Percentiles rank a stretch among this genome's conserved stretches.
Evolutionary conservation across 2,797 vertebrate genomes (phyloP).

Genomic region (Chiroxiphia lanceolata): DNA sequence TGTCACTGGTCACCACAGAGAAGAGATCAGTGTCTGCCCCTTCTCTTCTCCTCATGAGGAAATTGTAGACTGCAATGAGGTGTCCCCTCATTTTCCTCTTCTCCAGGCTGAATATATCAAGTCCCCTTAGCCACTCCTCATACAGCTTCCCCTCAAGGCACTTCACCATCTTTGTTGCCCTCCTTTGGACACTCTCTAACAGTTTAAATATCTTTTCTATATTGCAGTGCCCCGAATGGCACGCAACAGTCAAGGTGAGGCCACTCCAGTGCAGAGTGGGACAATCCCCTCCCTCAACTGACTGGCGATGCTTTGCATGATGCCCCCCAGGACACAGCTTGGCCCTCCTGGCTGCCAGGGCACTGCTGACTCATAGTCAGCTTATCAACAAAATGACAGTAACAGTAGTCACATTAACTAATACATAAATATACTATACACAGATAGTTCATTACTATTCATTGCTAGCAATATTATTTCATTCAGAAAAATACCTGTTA

Average conservation of each 20-base stretch:
- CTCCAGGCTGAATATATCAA: neutral
- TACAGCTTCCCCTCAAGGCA: neutral
- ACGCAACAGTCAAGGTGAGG: neutral
- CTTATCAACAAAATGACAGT: neutral
- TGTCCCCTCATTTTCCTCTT: neutral
- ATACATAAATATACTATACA: neutral
- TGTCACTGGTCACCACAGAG: neutral
- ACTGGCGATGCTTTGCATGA: neutral
- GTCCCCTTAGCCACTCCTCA: neutral
- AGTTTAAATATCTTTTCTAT: neutral
- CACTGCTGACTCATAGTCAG: neutral
- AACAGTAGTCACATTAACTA: neutral
- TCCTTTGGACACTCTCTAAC: neutral
- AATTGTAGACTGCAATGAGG: neutral
- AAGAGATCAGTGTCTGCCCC: no score
- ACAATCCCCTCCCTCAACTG: fast-evolving
- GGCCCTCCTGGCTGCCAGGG: neutral
- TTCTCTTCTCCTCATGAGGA: neutral
- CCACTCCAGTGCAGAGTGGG: fast-evolving
- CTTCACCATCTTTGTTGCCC: neutral
- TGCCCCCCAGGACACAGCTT: neutral
- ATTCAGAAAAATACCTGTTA: neutral
- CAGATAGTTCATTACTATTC: neutral
- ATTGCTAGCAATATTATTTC: neutral
- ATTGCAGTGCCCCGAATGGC: neutral